A percentile compares a stretch with the other conserved stretches of the same genome.
Conservation (phyloP, 2,888 invertebrate genomes). For the Polia nebulosa region DNA sequence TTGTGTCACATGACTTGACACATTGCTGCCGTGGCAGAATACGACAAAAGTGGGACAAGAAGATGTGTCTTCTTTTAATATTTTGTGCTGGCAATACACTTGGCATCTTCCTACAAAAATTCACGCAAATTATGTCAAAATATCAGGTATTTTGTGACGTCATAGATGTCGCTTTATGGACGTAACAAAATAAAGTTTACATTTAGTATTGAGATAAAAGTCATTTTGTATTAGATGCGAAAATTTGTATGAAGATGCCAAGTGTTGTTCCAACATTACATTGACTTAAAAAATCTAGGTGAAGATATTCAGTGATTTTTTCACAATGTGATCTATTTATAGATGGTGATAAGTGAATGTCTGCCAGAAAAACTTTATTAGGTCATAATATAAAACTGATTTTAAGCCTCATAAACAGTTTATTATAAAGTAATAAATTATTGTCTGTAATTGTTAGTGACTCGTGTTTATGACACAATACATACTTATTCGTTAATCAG, state of each 20-base stretch:
- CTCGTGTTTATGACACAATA: constrained; percentile 20
- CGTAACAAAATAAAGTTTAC: neutral
- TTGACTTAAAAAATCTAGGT: constrained; percentile 15
- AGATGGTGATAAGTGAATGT: constrained; percentile 38
- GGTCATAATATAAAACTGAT: constrained; percentile 16
- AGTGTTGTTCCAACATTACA: neutral
- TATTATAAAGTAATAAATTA: constrained; percentile 45
- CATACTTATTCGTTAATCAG: constrained; percentile 3
- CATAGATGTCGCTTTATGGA: too few species aligned
- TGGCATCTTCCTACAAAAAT: neutral
- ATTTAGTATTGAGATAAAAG: neutral
- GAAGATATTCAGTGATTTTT: constrained; percentile 11
- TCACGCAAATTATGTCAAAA: too few species aligned
- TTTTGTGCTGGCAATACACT: neutral
- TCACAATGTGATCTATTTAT: constrained; percentile 6
- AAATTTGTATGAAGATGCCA: constrained; percentile 5
- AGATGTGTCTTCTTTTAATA: constrained; percentile 13
- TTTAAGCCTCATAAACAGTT: constrained; percentile 15
- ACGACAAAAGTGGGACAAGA: neutral
- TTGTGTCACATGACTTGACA: constrained; percentile 6
- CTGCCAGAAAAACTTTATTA: constrained; percentile 19
- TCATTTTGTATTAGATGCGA: constrained; percentile 6
- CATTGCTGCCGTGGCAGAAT: neutral
- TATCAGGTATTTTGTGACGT: too few species aligned
- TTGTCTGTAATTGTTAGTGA: constrained; percentile 31